Percentiles rank a stretch among this genome's conserved stretches.
These are phyloP conservation scores for Tetanocera ferruginea DNA, from an alignment of 2,888 invertebrate species.

Conservation along the genomic window DNA sequence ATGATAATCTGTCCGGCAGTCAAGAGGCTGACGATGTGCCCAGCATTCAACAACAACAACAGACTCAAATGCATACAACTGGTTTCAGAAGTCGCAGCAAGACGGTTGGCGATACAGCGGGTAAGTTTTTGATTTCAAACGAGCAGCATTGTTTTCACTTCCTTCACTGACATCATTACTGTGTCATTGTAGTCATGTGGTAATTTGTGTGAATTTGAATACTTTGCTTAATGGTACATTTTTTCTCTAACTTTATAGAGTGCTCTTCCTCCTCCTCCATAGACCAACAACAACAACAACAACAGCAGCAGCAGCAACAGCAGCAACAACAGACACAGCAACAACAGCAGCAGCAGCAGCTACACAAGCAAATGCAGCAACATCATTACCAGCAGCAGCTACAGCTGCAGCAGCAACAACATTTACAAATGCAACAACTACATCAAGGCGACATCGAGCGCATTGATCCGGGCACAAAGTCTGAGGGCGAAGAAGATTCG, in stretches of 20 bases:
- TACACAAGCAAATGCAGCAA: constrained; percentile 58
- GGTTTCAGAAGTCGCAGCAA: constrained; percentile 87
- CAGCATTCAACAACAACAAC: constrained; percentile 59
- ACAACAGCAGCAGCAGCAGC: constrained; percentile 52
- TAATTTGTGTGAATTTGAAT: constrained; percentile 4
- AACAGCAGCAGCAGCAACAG: constrained; percentile 52
- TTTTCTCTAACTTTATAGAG: constrained; percentile 5
- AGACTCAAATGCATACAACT: constrained; percentile 58
- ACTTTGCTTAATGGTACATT: constrained; percentile 6
- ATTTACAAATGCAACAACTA: constrained; percentile 70
- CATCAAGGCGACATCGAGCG: constrained; percentile 71
- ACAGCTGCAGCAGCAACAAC: constrained; percentile 53
- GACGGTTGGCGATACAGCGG: constrained; percentile 88
- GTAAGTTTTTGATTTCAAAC: constrained; percentile 69
- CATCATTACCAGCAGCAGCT: constrained; percentile 60
- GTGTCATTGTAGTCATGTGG: background rate
- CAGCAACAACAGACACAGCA: constrained; percentile 42
- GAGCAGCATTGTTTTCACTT: background rate
- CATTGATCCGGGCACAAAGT: constrained; percentile 83
- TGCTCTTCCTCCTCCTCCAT: constrained; percentile 57
- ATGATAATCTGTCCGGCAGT: constrained; percentile 82
- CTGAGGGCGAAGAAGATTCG: constrained; percentile 86
- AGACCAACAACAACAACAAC: constrained; percentile 56
- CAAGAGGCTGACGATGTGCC: constrained; percentile 80
- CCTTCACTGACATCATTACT: background rate